Conservation (phyloP, 2,797 vertebrate genomes). For the Buceros bicornis region DNA sequence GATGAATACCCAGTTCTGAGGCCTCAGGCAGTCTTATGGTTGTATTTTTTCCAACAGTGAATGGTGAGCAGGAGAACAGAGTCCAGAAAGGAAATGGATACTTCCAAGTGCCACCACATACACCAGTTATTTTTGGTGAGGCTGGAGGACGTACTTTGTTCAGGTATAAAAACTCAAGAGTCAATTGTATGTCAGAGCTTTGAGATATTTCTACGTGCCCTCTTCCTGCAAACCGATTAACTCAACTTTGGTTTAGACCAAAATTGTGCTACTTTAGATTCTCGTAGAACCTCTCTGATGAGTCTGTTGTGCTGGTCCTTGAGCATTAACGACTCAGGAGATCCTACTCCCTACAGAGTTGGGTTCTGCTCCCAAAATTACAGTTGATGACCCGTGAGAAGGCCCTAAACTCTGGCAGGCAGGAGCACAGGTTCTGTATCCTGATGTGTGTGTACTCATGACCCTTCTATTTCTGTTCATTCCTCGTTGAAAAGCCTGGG, state of each 20-base stretch:
- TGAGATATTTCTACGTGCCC: neutral
- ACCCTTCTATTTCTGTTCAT: neutral
- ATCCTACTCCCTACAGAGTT: neutral
- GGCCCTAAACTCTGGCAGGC: neutral
- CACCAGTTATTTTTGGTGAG: slow-evolving; percentile 97
- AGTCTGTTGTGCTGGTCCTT: neutral
- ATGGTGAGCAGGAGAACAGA: slow-evolving; percentile 94
- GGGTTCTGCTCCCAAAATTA: neutral
- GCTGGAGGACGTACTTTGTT: slow-evolving; percentile 97
- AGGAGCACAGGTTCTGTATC: neutral
- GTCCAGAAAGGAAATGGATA: slow-evolving; percentile 98
- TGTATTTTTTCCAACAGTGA: slow-evolving; percentile 82
- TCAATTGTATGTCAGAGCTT: neutral
- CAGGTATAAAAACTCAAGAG: slow-evolving; percentile 81
- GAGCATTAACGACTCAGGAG: neutral
- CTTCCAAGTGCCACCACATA: slow-evolving; percentile 98
- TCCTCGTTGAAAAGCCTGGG: neutral
- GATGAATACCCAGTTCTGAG: neutral
- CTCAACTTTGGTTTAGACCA: neutral
- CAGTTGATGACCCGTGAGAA: neutral
- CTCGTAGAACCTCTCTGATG: neutral
- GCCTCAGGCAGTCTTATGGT: neutral
- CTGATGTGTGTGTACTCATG: neutral
- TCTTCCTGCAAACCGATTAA: neutral
- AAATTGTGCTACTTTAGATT: neutral